Evolutionary conservation across 2,888 invertebrate species (phyloP).

Genomic region (Stenotaenia linearis): DNA sequence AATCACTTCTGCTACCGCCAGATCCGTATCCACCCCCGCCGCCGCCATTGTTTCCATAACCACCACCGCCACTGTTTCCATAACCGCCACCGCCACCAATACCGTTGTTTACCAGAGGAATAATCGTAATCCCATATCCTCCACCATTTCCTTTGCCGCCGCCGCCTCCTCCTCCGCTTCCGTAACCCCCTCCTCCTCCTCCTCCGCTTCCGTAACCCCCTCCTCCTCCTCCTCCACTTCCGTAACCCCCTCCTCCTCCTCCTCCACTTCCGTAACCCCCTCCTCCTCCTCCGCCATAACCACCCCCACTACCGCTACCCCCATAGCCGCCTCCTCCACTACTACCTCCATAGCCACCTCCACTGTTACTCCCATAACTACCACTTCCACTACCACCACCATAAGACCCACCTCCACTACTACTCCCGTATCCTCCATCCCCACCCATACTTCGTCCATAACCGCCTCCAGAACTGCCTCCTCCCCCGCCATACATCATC

Average conservation of each 20-base stretch:
- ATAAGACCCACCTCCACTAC: neutral
- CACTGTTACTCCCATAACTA: neutral
- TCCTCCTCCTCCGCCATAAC: neutral
- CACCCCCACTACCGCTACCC: neutral
- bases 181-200: neutral
- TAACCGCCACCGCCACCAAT: neutral
- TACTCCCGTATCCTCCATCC: neutral
- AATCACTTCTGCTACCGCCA: too few species aligned
- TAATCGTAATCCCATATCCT: constrained; percentile 7
- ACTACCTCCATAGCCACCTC: neutral
- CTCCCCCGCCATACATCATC: neutral
- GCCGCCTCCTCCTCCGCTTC: neutral
- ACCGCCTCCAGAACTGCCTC: neutral
- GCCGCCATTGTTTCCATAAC: neutral
- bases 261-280: neutral
- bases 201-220: neutral
- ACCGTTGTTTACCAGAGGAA: neutral
- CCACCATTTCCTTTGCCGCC: neutral
- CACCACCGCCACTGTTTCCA: neutral
- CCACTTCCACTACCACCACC: neutral
- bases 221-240: neutral
- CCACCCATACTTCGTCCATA: neutral
- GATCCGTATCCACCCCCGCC: too few species aligned
- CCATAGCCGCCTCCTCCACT: neutral
- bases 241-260: neutral